phyloP scores from a whole-genome alignment of 2,113 vertebrate species.

The Carassius auratus region DNA sequence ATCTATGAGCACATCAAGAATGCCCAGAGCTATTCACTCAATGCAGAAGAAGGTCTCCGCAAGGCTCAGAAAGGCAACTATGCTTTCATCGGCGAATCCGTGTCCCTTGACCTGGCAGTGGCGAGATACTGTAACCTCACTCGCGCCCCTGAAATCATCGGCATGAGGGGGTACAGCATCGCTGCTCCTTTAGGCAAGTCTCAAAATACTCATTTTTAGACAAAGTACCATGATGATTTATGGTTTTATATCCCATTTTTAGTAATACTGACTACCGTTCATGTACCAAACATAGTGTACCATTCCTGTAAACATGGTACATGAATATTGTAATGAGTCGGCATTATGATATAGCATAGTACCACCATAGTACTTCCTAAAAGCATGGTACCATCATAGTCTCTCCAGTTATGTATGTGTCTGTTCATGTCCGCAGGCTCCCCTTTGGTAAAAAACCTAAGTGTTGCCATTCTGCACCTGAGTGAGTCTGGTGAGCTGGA shows the following conservation, averaged over 20 bases:
- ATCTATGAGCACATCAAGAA: constrained; percentile 87
- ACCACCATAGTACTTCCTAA: not conserved
- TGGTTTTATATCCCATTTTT: not conserved
- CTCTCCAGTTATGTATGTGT: not conserved
- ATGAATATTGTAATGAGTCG: not conserved
- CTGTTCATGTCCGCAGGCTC: constrained; percentile 70
- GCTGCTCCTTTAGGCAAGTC: constrained; percentile 76
- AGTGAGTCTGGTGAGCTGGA: constrained; percentile 79
- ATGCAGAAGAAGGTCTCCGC: constrained; percentile 78
- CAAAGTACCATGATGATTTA: not conserved
- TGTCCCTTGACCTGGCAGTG: constrained; percentile 80
- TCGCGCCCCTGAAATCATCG: constrained; percentile 75
- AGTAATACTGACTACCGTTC: not conserved
- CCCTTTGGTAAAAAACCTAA: constrained; percentile 77
- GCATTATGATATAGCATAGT: not conserved
- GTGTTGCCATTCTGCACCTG: constrained; percentile 78
- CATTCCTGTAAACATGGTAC: not conserved
- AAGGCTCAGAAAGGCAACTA: constrained; percentile 79
- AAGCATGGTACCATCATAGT: not conserved
- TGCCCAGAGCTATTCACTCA: constrained; percentile 75
- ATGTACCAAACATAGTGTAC: not conserved
- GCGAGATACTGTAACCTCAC: constrained; percentile 80
- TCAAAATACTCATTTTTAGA: not conserved
- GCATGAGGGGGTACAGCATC: constrained; percentile 80
- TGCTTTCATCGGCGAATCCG: constrained; percentile 86